Conservation (phyloP, 2,797 vertebrate genomes). For the Poeciliopsis turneri region DNA sequence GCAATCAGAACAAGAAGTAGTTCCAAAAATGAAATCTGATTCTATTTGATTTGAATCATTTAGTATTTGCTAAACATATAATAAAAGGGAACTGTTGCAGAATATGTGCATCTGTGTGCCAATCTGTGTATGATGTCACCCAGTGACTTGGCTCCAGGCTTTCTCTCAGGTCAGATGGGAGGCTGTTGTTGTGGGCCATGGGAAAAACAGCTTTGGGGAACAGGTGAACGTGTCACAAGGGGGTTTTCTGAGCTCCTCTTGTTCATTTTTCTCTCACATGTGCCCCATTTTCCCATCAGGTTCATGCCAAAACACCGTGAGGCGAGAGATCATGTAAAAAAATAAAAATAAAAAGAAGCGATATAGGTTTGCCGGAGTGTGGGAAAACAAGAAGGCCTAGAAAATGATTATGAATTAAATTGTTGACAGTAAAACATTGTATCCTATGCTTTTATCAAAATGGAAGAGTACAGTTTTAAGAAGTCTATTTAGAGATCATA, state of each 20-base stretch:
- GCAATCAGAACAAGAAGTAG: not conserved
- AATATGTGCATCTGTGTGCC: conserved; percentile 19
- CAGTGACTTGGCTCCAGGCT: conserved; percentile 47
- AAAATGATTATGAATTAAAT: not conserved
- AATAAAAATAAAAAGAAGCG: not conserved
- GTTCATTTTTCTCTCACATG: conserved; percentile 45
- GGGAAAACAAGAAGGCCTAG: conserved; percentile 5
- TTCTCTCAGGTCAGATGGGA: conserved; percentile 62
- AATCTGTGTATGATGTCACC: conserved; percentile 50
- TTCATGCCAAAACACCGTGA: conserved; percentile 74
- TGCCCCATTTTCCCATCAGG: conserved; percentile 70
- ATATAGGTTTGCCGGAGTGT: not conserved
- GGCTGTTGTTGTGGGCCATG: conserved; percentile 77
- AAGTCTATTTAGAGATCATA: not conserved
- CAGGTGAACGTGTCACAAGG: conserved; percentile 83
- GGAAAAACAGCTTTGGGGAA: conserved; percentile 78
- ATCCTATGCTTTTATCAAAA: not conserved
- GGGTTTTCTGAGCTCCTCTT: conserved; percentile 56
- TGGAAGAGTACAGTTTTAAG: not conserved
- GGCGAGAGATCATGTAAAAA: conserved; percentile 47
- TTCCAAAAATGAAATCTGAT: not conserved
- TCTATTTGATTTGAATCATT: not conserved
- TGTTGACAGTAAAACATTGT: not conserved
- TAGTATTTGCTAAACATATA: not conserved
- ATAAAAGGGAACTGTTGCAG: conserved; percentile 28